Percentiles rank a stretch among this genome's conserved stretches.
These are phyloP conservation scores for Manacus vitellinus DNA, from an alignment of 2,113 vertebrate species.

Conservation along the genomic window DNA sequence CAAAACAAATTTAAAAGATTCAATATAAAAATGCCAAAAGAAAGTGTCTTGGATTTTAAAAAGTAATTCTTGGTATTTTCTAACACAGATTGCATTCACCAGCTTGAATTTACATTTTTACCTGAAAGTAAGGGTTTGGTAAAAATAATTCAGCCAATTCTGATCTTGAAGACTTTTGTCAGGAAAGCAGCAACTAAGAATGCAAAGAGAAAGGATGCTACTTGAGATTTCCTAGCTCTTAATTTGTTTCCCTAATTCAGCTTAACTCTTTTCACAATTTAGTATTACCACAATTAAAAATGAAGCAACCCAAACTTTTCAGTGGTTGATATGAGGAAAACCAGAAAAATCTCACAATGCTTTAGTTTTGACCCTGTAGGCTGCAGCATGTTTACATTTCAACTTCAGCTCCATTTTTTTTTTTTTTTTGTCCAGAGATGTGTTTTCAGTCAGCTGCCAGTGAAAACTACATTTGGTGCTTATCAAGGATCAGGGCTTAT, in stretches of 20 bases:
- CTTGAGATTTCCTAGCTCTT: not conserved
- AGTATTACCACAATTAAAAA: not conserved
- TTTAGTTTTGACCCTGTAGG: not conserved
- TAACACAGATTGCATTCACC: not conserved
- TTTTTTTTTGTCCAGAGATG: not conserved
- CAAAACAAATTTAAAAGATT: not conserved
- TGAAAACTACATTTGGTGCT: not conserved
- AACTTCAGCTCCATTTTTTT: not conserved
- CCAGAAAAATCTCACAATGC: not conserved
- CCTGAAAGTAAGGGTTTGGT: not conserved
- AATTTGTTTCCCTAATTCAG: not conserved
- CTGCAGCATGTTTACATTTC: not conserved
- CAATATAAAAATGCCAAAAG: not conserved
- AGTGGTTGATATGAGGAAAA: not conserved
- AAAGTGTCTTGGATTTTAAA: not conserved
- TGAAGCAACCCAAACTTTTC: not conserved
- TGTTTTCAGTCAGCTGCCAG: not conserved
- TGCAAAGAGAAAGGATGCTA: not conserved
- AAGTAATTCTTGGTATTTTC: not conserved
- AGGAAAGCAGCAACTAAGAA: not conserved
- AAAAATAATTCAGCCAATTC: not conserved
- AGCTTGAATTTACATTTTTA: not conserved
- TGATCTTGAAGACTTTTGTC: not conserved
- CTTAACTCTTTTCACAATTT: not conserved
- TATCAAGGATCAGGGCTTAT: not conserved